Evolutionary conservation across 2,888 invertebrate species (phyloP).

Genomic region (Cylloceria caligata): DNA sequence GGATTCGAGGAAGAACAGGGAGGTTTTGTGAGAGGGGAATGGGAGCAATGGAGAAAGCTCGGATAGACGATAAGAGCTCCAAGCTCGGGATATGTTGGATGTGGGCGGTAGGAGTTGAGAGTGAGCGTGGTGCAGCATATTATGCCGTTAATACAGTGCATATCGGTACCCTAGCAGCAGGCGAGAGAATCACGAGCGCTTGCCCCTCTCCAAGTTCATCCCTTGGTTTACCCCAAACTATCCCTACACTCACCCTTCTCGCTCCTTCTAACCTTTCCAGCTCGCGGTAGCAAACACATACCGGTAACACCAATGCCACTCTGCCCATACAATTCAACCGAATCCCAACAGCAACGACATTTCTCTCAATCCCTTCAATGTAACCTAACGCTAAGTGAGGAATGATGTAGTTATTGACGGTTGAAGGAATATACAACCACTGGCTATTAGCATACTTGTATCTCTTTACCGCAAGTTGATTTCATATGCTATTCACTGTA

Average conservation of each 20-base stretch:
- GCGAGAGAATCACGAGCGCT: slow-evolving; percentile 77
- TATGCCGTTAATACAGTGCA: slow-evolving; percentile 82
- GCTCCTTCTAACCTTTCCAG: slow-evolving; percentile 43
- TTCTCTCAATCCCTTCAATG: background rate
- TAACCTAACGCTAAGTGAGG: background rate
- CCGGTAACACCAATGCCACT: slow-evolving; percentile 36
- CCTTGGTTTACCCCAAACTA: slow-evolving; percentile 51
- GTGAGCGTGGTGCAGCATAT: slow-evolving; percentile 80
- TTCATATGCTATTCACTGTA: background rate
- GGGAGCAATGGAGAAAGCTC: slow-evolving; percentile 52
- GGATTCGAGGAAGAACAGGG: slow-evolving; percentile 42
- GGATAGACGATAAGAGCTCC: slow-evolving; percentile 68
- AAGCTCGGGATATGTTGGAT: slow-evolving; percentile 75
- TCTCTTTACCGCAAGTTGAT: background rate
- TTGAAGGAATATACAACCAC: background rate
- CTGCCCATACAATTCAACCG: slow-evolving; percentile 16
- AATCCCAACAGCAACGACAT: slow-evolving; percentile 23
- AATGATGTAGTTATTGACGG: slow-evolving; percentile 19
- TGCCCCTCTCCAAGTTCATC: slow-evolving; percentile 42
- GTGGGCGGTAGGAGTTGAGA: slow-evolving; percentile 71
- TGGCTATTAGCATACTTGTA: slow-evolving; percentile 3
- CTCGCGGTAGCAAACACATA: slow-evolving; percentile 25
- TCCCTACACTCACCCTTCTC: slow-evolving; percentile 45
- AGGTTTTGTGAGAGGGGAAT: slow-evolving; percentile 47
- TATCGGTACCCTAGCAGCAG: slow-evolving; percentile 81